Base-by-base conservation (phyloP, 53 echinoderm and acorn worm genomes). In the Luidia sarsii region DNA sequence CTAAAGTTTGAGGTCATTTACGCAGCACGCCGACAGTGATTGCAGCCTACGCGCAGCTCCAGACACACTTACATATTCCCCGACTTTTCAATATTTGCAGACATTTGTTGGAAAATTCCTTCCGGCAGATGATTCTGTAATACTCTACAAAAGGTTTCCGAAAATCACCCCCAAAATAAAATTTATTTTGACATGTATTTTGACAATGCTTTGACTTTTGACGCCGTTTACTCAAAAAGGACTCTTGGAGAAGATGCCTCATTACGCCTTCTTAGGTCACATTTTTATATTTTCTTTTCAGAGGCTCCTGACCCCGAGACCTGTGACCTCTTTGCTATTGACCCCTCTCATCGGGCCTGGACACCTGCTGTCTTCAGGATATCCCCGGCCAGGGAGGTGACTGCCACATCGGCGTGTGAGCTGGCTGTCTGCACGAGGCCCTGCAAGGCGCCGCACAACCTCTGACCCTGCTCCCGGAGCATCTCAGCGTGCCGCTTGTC, bases 331-430 rank as follows among this genome's bases (percentile, higher is more conserved):
- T 1, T 54, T 3, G 25, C 0, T 54, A 21, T 1, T 61, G 30
- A 19, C 4, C 14, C 31, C 19, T 68, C 20, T 49, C 49, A 69
- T 2, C 51, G 32, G n/a, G 27, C 70, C 50, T 69, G 29, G 33
- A 69, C 70, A 33, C 70, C 70, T 33, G 70, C 70, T 15, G 70
- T 69, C 33, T 69, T 69, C 41, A 67, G 80, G 33, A 95, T 86
- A 45, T 95, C 96, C 8, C 83, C 92, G 9, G 96, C 92, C 23
- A 95, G 56, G 1, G 92, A 93, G 9, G 96, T 88, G 11, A 95
- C 85, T 1, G 92, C 92, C 0, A 95, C 86, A 33, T 95, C 96
- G 1, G 96, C 96, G 33, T 90, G 92, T 28, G 89, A 95, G 59
- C 92, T 95, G 2, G 95, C 95, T 21, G 92, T 95, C 48, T 83